Conservation (phyloP, 2,888 invertebrate species). For the Nephrotoma guestfalica region DNA sequence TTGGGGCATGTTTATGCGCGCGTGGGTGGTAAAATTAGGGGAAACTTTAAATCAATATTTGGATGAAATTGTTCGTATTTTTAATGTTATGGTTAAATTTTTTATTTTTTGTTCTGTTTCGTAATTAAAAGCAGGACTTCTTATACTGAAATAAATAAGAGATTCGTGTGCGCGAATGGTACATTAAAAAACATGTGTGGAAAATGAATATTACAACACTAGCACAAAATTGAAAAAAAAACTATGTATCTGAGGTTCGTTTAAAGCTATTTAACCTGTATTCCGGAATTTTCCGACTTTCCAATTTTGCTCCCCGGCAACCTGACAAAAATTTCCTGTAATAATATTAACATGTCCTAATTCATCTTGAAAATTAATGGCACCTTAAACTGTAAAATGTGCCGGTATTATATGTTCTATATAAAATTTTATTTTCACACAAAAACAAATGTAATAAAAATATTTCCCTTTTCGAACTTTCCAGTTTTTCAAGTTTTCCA, state of each 20-base stretch:
- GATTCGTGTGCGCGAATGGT: background rate
- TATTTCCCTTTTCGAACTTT: background rate
- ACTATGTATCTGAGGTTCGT: too few species aligned
- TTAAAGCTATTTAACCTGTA: too few species aligned
- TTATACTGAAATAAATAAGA: background rate
- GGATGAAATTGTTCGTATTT: background rate
- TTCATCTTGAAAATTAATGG: background rate
- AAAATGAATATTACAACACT: too few species aligned
- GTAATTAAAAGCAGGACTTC: background rate
- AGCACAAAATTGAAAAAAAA: too few species aligned
- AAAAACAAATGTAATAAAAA: background rate
- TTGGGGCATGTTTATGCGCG: background rate
- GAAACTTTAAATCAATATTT: background rate
- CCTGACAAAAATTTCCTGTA: background rate
- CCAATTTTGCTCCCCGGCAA: background rate
- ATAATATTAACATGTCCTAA: background rate
- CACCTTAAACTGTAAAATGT: background rate
- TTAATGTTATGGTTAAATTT: background rate
- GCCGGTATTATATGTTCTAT: too few species aligned
- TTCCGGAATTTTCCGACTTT: background rate
- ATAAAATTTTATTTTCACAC: background rate
- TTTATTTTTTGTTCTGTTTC: background rate
- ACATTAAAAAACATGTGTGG: too few species aligned
- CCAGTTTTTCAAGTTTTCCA: background rate
- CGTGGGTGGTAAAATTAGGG: background rate